Base-by-base conservation (phyloP, 2,888 invertebrate species). In the Synanthedon myopaeformis region DNA sequence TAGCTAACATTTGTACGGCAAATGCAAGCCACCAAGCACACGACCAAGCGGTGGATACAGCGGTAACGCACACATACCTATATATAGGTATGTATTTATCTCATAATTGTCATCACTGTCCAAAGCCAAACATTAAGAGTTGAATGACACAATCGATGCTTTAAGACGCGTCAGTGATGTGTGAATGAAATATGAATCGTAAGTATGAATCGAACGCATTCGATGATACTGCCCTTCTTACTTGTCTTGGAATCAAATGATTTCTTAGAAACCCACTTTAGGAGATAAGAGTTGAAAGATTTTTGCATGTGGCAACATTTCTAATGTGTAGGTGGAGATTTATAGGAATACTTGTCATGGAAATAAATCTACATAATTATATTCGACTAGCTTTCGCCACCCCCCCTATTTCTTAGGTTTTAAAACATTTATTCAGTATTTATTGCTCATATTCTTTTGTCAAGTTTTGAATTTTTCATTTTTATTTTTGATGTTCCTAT, bases 201-300 rank as follows among this genome's bases (percentile, higher is more conserved):
- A n/a, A n/a, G n/a, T n/a, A n/a, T n/a, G n/a, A n/a, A 62, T 52
- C 62, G 61, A 56, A 59, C 59, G 67, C 60, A 64, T 69, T 63
- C 63, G 61, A 70, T 71, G 71, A 73, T 70, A 73, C 65, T 65
- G 67, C 41, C 65, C 65, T 66, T 66, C 67, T 62, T 64, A 35
- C 64, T 58, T 57, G 61, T 58, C 57, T 35, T 35, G 10, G 63
- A 64, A 69, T 67, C 64, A 62, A 65, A 59, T 61, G 65, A 63
- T 66, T 77, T 79, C 76, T 68, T 63, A 69, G 76, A 78, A 79
- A 65, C 63, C 54, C 64, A 64, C 65, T 73, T 76, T 71, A 66
- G 70, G 67, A 74, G 66, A 66, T 65, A 69, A 69, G 63, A 64
- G 67, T 61, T 66, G 68, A 67, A 62, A 61, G 66, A 35, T 10